A percentile compares a stretch with the other conserved stretches of the same genome.
phyloP scores from a whole-genome alignment of 2,113 vertebrate genomes.

The Amblyornis subalaris region DNA sequence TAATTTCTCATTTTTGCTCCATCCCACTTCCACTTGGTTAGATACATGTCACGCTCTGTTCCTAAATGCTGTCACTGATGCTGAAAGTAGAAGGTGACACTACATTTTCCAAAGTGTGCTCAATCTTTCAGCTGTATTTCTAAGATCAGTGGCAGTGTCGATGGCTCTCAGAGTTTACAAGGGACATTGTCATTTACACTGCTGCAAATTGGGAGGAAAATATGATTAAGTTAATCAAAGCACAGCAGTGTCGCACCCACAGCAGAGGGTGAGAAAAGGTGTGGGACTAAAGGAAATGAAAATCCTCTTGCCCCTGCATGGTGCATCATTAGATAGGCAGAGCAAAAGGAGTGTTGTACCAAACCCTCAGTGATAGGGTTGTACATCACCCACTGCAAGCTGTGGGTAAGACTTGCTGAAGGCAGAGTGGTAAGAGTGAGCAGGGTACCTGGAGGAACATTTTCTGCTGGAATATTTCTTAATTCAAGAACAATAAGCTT shows the following conservation, averaged over 20 bases:
- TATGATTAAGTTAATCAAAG: fast-evolving
- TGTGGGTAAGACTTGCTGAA: not conserved
- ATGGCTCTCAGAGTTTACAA: not conserved
- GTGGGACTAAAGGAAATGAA: not conserved
- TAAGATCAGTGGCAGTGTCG: not conserved
- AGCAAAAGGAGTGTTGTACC: not conserved
- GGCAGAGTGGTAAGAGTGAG: not conserved
- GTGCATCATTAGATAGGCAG: not conserved
- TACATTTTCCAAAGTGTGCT: not conserved
- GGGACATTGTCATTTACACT: not conserved
- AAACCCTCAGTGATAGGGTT: not conserved
- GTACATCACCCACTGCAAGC: not conserved
- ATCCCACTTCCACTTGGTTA: not conserved
- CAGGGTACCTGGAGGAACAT: not conserved
- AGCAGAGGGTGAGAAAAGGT: not conserved
- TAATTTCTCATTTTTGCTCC: conserved; percentile 34
- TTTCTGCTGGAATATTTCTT: not conserved
- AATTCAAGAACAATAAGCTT: not conserved
- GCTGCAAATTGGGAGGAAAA: not conserved
- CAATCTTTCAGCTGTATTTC: not conserved
- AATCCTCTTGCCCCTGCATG: not conserved
- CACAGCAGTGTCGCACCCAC: not conserved
- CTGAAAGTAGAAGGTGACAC: not conserved
- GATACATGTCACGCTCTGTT: not conserved
- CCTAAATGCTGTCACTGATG: not conserved